Base-by-base conservation (phyloP, 2,113 vertebrate species). In the Oncorhynchus mykiss region DNA sequence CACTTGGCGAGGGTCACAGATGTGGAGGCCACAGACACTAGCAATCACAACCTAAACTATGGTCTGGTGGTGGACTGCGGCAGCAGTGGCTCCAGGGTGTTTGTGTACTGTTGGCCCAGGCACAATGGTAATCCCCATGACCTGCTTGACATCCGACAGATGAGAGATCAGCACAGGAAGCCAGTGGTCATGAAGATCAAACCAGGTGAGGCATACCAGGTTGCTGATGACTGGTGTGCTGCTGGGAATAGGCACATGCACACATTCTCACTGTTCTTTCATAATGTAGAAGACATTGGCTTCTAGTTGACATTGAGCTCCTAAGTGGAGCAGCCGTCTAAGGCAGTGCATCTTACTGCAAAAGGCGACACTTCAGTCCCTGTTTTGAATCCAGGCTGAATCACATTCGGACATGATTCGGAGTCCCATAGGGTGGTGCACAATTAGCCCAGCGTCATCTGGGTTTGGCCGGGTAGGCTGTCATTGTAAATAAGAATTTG, bases 111-210 rank as follows among this genome's bases (percentile, higher is more conserved):
- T 76, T 99, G 98, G 98, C 98, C 98, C 0, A 89, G 93, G 31
- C 98, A 99, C 87, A 99, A 97, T 0, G 97, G 98, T 3, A 97
- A 99, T 68, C 97, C 95, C 0, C 96, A 94, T 0, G 95, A 99
- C 74, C 93, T 99, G 34, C 65, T 99, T 85, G 96, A 99, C 85
- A 99, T 99, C 86, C 93, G 92, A 64, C 98, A 99, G 90, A 99
- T 99, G 97, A 95, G 97, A 85, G 98, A 99, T 92, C 95, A 93
- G 75, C 91, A 91, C 86, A 92, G 96, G 34, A 98, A 96, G 70
- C 96, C 97, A 0, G 96, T 99, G 74, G 97, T 99, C 45, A 98
- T 99, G 98, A 99, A 99, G 88, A 99, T 99, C 86, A 99, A 99
- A 22, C 97, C 98, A 65, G 97, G 98, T 98, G 87, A 29, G 72